Conservation (phyloP, 2,113 vertebrate genomes). For the Sisor rabdophorus region DNA sequence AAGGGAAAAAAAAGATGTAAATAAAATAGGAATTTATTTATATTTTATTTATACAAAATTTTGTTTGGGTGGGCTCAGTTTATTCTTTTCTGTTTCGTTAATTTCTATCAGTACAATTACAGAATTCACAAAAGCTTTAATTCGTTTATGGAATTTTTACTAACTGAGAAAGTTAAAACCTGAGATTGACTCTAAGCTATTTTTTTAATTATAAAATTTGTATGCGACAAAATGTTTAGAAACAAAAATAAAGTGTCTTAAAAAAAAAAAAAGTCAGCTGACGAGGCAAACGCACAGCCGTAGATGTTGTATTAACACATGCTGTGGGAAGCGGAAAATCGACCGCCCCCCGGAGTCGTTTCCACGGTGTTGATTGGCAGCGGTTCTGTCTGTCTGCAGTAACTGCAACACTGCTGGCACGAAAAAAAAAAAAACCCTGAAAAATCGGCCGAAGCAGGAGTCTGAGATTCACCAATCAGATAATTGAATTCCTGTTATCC, state of each 20-base stretch:
- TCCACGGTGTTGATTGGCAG: constrained; percentile 28
- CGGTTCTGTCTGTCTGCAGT: constrained; percentile 4
- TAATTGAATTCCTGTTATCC: constrained; percentile 20
- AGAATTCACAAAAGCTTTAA: background rate
- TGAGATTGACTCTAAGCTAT: background rate
- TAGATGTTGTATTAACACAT: background rate
- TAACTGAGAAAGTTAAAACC: background rate
- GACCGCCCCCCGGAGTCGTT: constrained; percentile 7
- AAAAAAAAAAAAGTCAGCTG: background rate
- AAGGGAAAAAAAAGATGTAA: no score
- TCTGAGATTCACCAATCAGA: constrained; percentile 7
- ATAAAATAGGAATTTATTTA: no score
- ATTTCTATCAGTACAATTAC: no score
- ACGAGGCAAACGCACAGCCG: background rate
- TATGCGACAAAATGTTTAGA: background rate
- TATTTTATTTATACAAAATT: no score
- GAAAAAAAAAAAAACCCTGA: background rate
- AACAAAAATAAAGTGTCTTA: background rate
- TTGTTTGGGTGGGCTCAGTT: no score
- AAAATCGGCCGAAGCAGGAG: background rate
- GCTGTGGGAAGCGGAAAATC: background rate
- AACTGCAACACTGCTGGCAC: constrained; percentile 24
- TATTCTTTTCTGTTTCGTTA: no score
- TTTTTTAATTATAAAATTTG: constrained; percentile 11
- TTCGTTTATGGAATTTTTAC: background rate